Percentiles rank a stretch among this genome's conserved stretches.
These are phyloP conservation scores for Dusona sp. DNA, from an alignment of 2,888 invertebrate genomes.

Conservation along the genomic window DNA sequence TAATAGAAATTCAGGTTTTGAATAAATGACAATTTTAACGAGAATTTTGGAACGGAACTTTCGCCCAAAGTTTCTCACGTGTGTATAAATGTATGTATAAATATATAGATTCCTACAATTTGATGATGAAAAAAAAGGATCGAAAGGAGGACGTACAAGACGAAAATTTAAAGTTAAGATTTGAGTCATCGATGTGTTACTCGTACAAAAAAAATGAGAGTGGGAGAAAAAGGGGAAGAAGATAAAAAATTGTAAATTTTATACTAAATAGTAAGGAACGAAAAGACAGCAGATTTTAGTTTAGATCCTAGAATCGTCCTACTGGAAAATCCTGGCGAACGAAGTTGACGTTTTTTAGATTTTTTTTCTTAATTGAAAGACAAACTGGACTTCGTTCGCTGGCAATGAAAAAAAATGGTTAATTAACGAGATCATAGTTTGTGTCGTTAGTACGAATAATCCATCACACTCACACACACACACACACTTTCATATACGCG, in stretches of 20 bases:
- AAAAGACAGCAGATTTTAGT: constrained; percentile 66
- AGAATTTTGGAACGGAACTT: neutral
- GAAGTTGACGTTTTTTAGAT: constrained; percentile 33
- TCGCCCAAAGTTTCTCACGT: neutral
- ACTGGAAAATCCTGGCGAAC: constrained; percentile 46
- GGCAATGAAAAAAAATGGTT: constrained; percentile 43
- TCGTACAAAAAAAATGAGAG: constrained; percentile 78
- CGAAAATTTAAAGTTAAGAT: constrained; percentile 74
- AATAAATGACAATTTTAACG: neutral
- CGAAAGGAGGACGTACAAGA: constrained; percentile 65
- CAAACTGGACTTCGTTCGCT: constrained; percentile 26
- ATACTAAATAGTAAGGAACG: constrained; percentile 74
- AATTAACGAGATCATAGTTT: constrained; percentile 63
- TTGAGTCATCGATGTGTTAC: constrained; percentile 83
- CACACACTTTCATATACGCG: constrained; percentile 22
- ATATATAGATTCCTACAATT: constrained; percentile 57
- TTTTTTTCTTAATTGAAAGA: neutral
- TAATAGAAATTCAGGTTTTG: neutral
- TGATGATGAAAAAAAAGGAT: constrained; percentile 32
- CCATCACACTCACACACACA: constrained; percentile 47
- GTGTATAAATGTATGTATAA: constrained; percentile 5
- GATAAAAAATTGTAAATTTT: constrained; percentile 80
- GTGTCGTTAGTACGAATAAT: constrained; percentile 64
- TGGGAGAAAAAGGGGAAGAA: constrained; percentile 38
- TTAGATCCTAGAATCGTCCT: constrained; percentile 59